A percentile compares a stretch with the other conserved stretches of the same genome.
Evolutionary conservation across 1,140 invertebrate species (phyloP).

Genomic region (Drosophila mojavensis): DNA sequence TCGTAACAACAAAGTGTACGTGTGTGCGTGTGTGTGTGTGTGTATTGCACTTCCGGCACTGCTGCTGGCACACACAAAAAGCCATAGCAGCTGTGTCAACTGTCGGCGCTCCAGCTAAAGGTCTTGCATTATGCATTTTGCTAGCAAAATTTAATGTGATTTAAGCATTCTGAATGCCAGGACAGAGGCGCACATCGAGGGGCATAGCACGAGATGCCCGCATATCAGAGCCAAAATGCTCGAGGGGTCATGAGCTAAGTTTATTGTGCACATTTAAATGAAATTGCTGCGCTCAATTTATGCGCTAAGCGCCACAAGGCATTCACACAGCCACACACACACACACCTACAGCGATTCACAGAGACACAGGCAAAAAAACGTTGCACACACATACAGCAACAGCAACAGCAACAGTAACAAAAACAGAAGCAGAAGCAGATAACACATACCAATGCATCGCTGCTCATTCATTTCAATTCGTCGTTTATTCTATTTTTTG

Average conservation of each 20-base stretch:
- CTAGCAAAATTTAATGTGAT: constrained; percentile 76
- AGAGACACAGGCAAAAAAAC: constrained; percentile 24
- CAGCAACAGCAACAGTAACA: too few relatives aligned
- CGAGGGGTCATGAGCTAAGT: constrained; percentile 77
- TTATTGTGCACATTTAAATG: constrained; percentile 82
- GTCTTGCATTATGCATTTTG: constrained; percentile 70
- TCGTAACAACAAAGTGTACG: constrained; percentile 49
- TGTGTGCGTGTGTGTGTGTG: constrained; percentile 9
- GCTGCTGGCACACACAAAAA: constrained; percentile 25
- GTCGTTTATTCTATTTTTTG: not conserved
- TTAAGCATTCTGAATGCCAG: constrained; percentile 49
- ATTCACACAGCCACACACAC: too few relatives aligned
- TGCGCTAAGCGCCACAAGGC: constrained; percentile 71
- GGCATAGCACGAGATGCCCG: not conserved
- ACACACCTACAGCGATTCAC: constrained; percentile 14
- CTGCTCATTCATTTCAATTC: constrained; percentile 59
- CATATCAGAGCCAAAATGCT: constrained; percentile 48
- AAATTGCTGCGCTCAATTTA: constrained; percentile 83
- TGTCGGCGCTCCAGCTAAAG: constrained; percentile 18
- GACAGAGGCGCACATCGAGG: constrained; percentile 27
- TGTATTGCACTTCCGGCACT: constrained; percentile 69
- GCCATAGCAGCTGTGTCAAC: constrained; percentile 36
- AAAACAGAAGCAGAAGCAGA: not conserved
- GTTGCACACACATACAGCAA: constrained; percentile 19
- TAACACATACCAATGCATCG: constrained; percentile 27